Evolutionary conservation across 2,797 vertebrate species (phyloP).

Genomic region (Peromyscus melanophrys): DNA sequence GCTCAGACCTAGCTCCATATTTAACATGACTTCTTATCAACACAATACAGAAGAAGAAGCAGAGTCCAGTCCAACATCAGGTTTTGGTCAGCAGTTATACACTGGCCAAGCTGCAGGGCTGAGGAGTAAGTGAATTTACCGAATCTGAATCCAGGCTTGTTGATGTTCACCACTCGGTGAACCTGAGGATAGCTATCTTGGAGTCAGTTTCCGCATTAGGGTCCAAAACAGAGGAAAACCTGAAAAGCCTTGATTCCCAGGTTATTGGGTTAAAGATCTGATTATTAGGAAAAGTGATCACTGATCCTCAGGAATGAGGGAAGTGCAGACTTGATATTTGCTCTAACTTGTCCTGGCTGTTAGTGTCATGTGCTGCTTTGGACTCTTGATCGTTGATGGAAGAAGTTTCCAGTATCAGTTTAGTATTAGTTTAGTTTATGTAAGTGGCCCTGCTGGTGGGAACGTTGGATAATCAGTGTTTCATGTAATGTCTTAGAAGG

Average conservation of each 20-base stretch:
- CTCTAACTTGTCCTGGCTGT: slow-evolving; percentile 61
- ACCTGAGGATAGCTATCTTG: not conserved
- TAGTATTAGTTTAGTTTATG: slow-evolving; percentile 82
- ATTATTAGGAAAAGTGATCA: slow-evolving; percentile 54
- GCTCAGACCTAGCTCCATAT: not conserved
- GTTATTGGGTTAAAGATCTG: not conserved
- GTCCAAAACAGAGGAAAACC: not conserved
- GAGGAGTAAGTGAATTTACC: not conserved
- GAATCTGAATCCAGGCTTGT: not conserved
- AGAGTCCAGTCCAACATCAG: not conserved
- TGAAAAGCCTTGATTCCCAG: not conserved
- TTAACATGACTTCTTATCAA: not conserved
- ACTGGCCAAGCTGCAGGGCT: not conserved
- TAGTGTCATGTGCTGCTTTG: slow-evolving; percentile 69
- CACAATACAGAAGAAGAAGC: not conserved
- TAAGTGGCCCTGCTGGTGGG: slow-evolving; percentile 70
- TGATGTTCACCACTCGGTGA: not conserved
- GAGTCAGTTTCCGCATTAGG: not conserved
- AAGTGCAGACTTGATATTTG: slow-evolving; percentile 66
- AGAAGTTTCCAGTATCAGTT: slow-evolving; percentile 55
- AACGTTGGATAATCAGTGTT: slow-evolving; percentile 78
- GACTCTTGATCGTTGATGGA: slow-evolving; percentile 78
- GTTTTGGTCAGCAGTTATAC: not conserved
- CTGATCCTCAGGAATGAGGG: slow-evolving; percentile 49
- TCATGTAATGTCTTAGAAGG: slow-evolving; percentile 78